These are phyloP conservation scores for Blastomussa wellsi DNA, from an alignment of 92 coral and sea anemone species.

Conservation along the genomic window DNA sequence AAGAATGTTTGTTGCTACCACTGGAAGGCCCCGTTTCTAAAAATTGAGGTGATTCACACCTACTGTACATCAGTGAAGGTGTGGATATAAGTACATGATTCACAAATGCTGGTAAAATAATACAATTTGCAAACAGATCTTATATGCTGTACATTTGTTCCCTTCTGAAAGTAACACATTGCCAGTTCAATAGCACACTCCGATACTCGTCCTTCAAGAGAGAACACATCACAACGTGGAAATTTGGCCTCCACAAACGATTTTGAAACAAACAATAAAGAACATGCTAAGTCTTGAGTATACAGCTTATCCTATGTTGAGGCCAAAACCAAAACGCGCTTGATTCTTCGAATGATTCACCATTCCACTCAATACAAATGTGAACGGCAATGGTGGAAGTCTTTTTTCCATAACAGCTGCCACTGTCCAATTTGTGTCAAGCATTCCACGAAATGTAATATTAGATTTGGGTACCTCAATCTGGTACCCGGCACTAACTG, in stretches of 20 bases:
- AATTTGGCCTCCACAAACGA: neutral
- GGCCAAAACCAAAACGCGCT: conserved; percentile 93
- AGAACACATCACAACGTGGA: neutral
- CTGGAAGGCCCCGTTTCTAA: neutral
- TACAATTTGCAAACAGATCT: neutral
- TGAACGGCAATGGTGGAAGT: conserved; percentile 89
- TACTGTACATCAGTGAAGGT: neutral
- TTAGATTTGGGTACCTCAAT: conserved; percentile 96
- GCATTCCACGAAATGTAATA: conserved; percentile 93
- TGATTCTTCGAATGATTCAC: conserved; percentile 88
- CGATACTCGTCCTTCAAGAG: neutral
- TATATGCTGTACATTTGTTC: neutral
- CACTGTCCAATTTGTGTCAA: conserved; percentile 98
- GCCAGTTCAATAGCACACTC: neutral
- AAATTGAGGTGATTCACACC: neutral
- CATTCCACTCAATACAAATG: conserved; percentile 92
- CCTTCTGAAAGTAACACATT: neutral
- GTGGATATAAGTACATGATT: neutral
- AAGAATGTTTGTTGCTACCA: neutral
- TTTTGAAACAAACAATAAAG: neutral
- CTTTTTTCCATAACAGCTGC: conserved; percentile 97
- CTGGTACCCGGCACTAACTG: conserved; percentile 94
- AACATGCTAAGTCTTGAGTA: neutral
- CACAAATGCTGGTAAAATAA: neutral
- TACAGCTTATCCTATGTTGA: conserved; percentile 75